phyloP scores from a whole-genome alignment of 2,113 vertebrate species.

The Chroicocephalus ridibundus region DNA sequence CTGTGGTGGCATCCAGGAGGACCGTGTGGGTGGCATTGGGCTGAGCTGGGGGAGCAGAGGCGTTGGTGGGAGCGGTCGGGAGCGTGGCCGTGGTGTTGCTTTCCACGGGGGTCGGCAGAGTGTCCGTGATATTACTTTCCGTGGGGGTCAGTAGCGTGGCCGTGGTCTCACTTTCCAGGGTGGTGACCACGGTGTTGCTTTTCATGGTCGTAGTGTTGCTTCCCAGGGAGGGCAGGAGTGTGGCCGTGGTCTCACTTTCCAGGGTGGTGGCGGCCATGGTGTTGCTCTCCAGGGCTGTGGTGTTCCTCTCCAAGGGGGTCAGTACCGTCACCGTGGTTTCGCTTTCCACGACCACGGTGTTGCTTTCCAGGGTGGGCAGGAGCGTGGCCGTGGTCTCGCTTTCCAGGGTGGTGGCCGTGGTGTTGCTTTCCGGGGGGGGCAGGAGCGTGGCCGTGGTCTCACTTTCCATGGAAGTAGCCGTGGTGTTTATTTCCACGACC shows the following conservation, averaged over 20 bases:
- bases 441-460: no score
- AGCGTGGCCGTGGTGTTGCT: background rate
- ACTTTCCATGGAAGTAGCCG: no score
- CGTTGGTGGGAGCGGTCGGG: accelerated
- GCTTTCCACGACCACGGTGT: no score
- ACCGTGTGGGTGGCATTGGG: background rate
- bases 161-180: background rate
- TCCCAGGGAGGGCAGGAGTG: no score
- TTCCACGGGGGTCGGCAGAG: background rate
- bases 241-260: no score
- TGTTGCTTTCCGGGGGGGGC: background rate
- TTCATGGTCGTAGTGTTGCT: no score
- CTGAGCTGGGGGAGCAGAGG: background rate
- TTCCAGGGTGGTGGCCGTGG: background rate
- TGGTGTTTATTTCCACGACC: no score
- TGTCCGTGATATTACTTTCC: background rate
- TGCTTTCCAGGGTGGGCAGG: background rate
- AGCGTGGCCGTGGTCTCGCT: background rate
- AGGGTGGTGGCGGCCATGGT: background rate
- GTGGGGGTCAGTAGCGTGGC: no score
- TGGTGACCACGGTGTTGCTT: background rate
- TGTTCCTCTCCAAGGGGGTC: no score
- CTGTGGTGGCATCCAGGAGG: background rate
- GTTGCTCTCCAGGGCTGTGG: background rate
- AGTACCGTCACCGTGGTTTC: no score